Evolutionary conservation across 2,113 vertebrate species (phyloP).

Genomic region (Phylloscopus trochiloides): DNA sequence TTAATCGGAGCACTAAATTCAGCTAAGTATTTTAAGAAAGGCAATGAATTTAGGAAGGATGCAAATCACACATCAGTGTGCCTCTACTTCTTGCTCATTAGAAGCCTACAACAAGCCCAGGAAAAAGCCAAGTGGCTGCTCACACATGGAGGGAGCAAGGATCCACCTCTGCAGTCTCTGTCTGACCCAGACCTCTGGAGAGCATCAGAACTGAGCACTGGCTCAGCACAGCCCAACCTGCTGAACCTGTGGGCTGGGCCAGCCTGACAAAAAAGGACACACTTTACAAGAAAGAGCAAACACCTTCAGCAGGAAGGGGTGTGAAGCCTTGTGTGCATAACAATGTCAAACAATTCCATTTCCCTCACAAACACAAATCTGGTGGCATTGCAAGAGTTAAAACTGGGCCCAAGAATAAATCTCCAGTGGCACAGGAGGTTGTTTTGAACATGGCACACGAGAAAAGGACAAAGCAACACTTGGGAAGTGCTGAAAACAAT

Average conservation of each 20-base stretch:
- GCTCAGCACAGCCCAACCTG: not conserved
- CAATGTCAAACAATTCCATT: not conserved
- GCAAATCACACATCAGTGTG: not conserved
- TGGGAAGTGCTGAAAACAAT: not conserved
- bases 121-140: not conserved
- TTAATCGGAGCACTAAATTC: slow-evolving; percentile 46
- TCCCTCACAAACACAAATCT: not conserved
- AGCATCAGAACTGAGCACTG: not conserved
- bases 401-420: not conserved
- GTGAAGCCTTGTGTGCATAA: rapidly evolving
- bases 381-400: not conserved
- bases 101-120: not conserved
- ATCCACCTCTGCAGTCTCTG: not conserved
- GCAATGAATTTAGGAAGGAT: not conserved
- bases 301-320: not conserved
- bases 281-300: not conserved
- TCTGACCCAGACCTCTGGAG: not conserved
- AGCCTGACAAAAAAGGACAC: not conserved
- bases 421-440: not conserved
- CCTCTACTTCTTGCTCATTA: not conserved
- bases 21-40: slow-evolving; percentile 32
- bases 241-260: not conserved
- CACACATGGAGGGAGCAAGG: not conserved
- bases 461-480: not conserved
- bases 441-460: not conserved